Evolutionary conservation across 1,140 invertebrate genomes (phyloP).

Genomic region (Ceratosolen fusciceps): DNA sequence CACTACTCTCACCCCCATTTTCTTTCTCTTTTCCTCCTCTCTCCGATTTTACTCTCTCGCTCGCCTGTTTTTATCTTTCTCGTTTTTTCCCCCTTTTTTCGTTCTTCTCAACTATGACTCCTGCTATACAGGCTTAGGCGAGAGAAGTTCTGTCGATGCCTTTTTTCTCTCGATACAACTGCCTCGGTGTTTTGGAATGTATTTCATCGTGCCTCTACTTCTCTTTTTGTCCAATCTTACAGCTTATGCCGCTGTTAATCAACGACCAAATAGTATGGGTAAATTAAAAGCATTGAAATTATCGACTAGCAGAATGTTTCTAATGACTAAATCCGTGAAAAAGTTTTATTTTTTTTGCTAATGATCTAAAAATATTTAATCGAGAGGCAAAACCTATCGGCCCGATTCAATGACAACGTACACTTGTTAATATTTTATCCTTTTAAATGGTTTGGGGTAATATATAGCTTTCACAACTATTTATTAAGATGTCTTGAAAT

Average conservation of each 20-base stretch:
- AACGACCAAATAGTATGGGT: too few species aligned
- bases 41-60: conserved; percentile 22
- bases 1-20: conserved; percentile 42
- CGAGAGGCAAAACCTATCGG: too few species aligned
- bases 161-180: neutral
- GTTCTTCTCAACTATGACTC: neutral
- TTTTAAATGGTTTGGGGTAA: too few species aligned
- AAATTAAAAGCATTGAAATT: neutral
- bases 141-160: neutral
- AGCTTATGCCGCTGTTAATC: neutral
- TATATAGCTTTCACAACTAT: too few species aligned
- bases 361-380: too few species aligned
- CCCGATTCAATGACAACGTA: too few species aligned
- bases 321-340: neutral
- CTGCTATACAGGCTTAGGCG: neutral
- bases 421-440: too few species aligned
- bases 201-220: neutral
- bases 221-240: neutral
- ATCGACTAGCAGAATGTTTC: neutral
- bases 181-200: conserved; percentile 12
- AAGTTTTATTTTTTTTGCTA: too few species aligned
- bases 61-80: too few species aligned
- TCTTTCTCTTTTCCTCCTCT: conserved; percentile 12
- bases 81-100: conserved; percentile 11
- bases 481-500: too few species aligned